phyloP scores from a whole-genome alignment of 2,113 vertebrate genomes.

The Ciconia stormi region DNA sequence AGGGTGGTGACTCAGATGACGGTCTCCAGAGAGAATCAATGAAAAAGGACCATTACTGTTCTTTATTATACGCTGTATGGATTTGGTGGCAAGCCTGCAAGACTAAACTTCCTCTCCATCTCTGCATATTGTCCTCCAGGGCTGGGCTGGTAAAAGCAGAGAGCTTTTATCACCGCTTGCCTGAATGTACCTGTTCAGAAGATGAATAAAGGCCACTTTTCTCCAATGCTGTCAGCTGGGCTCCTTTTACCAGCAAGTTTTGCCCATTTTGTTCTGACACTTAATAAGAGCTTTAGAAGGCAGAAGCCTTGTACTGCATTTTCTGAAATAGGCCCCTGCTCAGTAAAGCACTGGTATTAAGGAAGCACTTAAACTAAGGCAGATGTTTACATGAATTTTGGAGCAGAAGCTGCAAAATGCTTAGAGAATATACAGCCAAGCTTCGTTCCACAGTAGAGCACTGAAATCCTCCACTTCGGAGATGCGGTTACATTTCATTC shows the following conservation, averaged over 20 bases:
- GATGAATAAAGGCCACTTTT: constrained; percentile 4
- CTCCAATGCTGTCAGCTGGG: not conserved
- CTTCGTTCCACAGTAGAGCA: not conserved
- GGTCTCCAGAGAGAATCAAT: not conserved
- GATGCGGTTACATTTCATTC: not conserved
- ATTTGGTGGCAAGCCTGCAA: not conserved
- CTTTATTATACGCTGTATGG: not conserved
- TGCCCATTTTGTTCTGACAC: not conserved
- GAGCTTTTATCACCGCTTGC: not conserved
- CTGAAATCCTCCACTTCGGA: not conserved
- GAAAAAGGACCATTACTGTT: not conserved
- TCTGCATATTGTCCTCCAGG: not conserved
- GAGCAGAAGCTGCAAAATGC: not conserved
- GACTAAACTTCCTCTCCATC: not conserved
- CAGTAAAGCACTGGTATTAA: not conserved
- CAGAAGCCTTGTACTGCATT: not conserved
- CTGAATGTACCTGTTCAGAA: not conserved
- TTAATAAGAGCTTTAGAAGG: constrained; percentile 1
- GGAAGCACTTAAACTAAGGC: constrained; percentile 13
- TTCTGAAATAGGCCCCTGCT: not conserved
- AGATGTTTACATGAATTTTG: not conserved
- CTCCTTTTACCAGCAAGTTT: not conserved
- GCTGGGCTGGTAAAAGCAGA: not conserved
- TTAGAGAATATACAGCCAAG: not conserved
- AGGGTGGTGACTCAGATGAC: not conserved